phyloP scores from a whole-genome alignment of 1,140 invertebrate genomes.

The Leguminivora glycinivorella region DNA sequence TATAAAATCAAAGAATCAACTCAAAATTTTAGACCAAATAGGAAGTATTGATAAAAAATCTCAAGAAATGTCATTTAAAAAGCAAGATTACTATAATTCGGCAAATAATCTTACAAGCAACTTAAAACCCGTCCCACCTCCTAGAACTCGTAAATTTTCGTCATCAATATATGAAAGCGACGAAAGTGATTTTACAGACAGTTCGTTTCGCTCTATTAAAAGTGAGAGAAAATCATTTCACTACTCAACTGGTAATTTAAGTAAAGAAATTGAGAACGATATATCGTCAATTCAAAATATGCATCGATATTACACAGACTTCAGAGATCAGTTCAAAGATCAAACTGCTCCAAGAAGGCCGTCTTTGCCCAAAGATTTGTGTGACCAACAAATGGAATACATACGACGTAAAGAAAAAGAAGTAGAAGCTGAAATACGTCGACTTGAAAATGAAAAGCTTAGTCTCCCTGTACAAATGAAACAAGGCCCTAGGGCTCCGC shows the following conservation, averaged over 20 bases:
- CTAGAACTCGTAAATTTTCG: conserved; percentile 58
- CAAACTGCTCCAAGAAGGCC: conserved; percentile 65
- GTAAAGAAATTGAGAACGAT: conserved; percentile 76
- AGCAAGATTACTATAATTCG: conserved; percentile 30
- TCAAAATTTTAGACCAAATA: conserved; percentile 38
- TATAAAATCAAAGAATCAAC: conserved; percentile 35
- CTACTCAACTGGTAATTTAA: conserved; percentile 73
- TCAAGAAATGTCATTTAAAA: conserved; percentile 31
- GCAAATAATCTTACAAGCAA: conserved; percentile 35
- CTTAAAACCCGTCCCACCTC: conserved; percentile 57
- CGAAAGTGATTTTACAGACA: conserved; percentile 61
- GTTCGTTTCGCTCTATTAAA: conserved; percentile 62
- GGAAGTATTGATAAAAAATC: conserved; percentile 27
- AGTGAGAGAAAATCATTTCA: conserved; percentile 73
- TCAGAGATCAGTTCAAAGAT: conserved; percentile 49
- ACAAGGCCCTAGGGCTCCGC: conserved; percentile 72
- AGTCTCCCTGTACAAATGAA: conserved; percentile 42
- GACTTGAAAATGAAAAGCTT: conserved; percentile 79
- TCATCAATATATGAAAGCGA: conserved; percentile 69
- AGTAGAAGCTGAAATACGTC: conserved; percentile 81
- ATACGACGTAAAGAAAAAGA: conserved; percentile 84
- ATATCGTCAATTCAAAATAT: conserved; percentile 73
- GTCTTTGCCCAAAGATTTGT: conserved; percentile 83
- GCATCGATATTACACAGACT: conserved; percentile 63
- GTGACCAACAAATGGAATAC: conserved; percentile 84